A percentile compares a stretch with the other conserved stretches of the same genome.
phyloP scores from a whole-genome alignment of 2,797 vertebrate genomes.

The Semotilus atromaculatus region DNA sequence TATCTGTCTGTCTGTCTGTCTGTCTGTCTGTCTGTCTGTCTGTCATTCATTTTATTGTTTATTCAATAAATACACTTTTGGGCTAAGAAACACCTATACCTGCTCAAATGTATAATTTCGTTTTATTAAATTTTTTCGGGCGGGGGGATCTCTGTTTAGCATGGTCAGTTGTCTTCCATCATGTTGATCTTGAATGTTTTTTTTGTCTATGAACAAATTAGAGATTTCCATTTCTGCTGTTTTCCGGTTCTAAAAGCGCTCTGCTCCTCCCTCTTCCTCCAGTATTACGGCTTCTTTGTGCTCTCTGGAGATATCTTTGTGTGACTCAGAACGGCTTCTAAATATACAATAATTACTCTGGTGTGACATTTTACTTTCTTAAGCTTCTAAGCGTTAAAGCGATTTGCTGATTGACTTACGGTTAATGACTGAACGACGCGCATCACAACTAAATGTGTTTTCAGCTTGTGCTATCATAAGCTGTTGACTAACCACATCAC shows the following conservation, averaged over 20 bases:
- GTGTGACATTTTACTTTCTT: background rate
- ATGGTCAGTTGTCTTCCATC: background rate
- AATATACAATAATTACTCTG: constrained; percentile 39
- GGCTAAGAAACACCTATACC: too few species aligned
- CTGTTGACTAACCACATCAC: constrained; percentile 18
- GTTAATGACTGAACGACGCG: background rate
- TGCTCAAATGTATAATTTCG: too few species aligned
- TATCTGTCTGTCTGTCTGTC: too few species aligned
- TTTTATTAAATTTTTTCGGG: too few species aligned
- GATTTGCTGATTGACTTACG: constrained; percentile 10
- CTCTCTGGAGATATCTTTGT: background rate
- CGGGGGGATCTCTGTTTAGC: too few species aligned
- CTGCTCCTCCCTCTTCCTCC: constrained; percentile 32
- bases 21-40: too few species aligned
- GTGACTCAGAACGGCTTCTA: constrained; percentile 20
- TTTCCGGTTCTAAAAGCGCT: constrained; percentile 8
- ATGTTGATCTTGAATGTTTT: background rate
- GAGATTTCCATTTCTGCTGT: background rate
- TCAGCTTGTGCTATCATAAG: background rate
- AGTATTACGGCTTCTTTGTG: constrained; percentile 4
- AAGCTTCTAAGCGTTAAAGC: background rate
- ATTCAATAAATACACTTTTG: too few species aligned
- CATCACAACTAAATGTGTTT: background rate
- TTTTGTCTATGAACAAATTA: background rate
- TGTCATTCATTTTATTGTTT: too few species aligned